Conservation (phyloP, 92 coral and sea anemone species). For the Isaurus tuberculatus region DNA sequence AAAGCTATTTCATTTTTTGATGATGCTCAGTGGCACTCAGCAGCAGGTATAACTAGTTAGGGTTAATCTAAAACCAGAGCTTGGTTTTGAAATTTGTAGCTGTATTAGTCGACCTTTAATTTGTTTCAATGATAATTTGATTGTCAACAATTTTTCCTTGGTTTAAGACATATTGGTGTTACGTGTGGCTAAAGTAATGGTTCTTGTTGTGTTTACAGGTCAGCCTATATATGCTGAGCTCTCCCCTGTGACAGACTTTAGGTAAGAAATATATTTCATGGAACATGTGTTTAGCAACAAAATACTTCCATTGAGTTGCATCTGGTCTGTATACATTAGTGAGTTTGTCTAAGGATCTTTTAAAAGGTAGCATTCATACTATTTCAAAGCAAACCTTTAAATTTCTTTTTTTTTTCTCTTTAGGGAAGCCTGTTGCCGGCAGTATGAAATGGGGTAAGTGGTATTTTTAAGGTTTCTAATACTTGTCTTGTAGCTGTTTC, state of each 20-base stretch:
- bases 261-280: constrained; percentile 49
- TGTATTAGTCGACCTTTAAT: too few species aligned
- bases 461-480: not conserved
- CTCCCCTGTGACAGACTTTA: constrained; percentile 98
- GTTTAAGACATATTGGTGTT: not conserved
- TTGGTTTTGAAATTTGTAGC: too few species aligned
- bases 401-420: not conserved
- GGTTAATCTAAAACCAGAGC: too few species aligned
- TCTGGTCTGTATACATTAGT: too few species aligned
- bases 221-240: constrained; percentile 99
- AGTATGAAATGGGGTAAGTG: constrained; percentile 99
- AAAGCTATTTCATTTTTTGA: too few species aligned
- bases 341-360: not conserved
- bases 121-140: too few species aligned
- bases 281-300: not conserved
- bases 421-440: constrained; percentile 99
- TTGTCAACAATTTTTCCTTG: too few species aligned
- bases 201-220: constrained; percentile 54
- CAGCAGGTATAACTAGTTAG: too few species aligned
- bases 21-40: too few species aligned
- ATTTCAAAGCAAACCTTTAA: not conserved
- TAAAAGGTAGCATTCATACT: not conserved
- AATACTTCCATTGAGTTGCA: too few species aligned
- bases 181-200: not conserved
- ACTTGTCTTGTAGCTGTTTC: not conserved